Percentiles rank a stretch among this genome's conserved stretches.
phyloP scores from a whole-genome alignment of 2,888 invertebrate species.

The Amphipoea lucens region DNA sequence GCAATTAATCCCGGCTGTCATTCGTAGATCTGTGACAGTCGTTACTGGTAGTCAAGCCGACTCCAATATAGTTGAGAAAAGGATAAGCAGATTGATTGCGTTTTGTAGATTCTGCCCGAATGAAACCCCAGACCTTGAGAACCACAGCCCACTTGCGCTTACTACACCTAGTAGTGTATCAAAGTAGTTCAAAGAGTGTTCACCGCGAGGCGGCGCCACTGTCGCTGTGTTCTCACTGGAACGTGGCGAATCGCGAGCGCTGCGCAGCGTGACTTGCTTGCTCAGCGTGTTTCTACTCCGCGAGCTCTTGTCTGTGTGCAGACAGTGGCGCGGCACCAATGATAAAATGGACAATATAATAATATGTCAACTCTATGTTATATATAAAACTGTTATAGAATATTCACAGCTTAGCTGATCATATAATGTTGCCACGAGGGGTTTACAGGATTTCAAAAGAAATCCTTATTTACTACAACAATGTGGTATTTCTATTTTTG shows the following conservation, averaged over 20 bases:
- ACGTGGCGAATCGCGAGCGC: neutral
- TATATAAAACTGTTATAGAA: neutral
- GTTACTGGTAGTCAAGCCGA: neutral
- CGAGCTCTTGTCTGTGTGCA: neutral
- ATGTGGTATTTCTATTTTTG: too few relatives aligned
- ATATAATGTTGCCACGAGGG: neutral
- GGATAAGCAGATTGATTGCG: neutral
- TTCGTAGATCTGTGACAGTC: neutral
- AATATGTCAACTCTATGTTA: neutral
- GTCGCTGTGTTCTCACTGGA: neutral
- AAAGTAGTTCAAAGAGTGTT: neutral
- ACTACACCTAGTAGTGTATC: neutral
- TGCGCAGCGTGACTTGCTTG: conserved; percentile 4
- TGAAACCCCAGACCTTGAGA: neutral
- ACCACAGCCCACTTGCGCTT: neutral
- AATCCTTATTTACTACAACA: neutral
- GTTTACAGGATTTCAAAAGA: neutral
- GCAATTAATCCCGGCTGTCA: neutral
- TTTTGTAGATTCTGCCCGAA: neutral
- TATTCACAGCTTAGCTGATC: neutral
- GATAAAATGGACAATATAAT: neutral
- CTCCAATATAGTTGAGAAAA: too few relatives aligned
- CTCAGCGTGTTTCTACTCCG: neutral
- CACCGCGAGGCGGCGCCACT: neutral
- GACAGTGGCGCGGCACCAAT: neutral